A percentile compares a stretch with the other conserved stretches of the same genome.
phyloP scores from a whole-genome alignment of 2,888 invertebrate species.

The Cerceris rybyensis region DNA sequence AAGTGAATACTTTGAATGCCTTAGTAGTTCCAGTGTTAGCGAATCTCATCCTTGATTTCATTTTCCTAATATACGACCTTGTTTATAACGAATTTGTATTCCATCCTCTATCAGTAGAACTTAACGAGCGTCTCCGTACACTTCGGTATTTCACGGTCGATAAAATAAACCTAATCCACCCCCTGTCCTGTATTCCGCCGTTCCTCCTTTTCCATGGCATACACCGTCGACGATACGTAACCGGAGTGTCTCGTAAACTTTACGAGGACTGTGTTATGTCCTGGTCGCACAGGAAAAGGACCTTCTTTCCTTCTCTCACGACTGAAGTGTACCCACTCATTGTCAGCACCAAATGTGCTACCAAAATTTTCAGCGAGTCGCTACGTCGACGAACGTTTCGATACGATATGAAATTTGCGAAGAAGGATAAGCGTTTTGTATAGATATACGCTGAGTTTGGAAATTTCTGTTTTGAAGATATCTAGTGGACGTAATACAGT shows the following conservation, averaged over 20 bases:
- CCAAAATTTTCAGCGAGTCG: not conserved
- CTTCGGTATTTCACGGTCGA: constrained; percentile 54
- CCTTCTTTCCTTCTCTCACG: not conserved
- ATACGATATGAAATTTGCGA: too few species aligned
- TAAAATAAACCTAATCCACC: constrained; percentile 56
- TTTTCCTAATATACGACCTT: too few species aligned
- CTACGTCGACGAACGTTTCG: too few species aligned
- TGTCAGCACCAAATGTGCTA: constrained; percentile 10
- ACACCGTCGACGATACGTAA: constrained; percentile 51
- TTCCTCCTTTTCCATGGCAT: not conserved
- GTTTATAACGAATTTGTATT: too few species aligned
- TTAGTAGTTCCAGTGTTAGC: too few species aligned
- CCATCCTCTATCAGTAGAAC: too few species aligned
- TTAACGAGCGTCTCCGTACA: constrained; percentile 9
- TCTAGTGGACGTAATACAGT: too few species aligned
- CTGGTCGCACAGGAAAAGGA: constrained; percentile 10
- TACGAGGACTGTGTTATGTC: constrained; percentile 49
- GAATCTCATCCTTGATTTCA: too few species aligned
- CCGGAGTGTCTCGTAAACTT: constrained; percentile 61
- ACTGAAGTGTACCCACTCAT: constrained; percentile 1
- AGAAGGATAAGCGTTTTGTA: too few species aligned
- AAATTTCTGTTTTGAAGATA: too few species aligned
- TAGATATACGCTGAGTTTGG: too few species aligned
- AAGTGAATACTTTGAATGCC: too few species aligned
- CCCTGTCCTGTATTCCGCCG: not conserved